These are phyloP conservation scores for Ptychoptera albimana DNA, from an alignment of 2,888 invertebrate species.

Conservation along the genomic window DNA sequence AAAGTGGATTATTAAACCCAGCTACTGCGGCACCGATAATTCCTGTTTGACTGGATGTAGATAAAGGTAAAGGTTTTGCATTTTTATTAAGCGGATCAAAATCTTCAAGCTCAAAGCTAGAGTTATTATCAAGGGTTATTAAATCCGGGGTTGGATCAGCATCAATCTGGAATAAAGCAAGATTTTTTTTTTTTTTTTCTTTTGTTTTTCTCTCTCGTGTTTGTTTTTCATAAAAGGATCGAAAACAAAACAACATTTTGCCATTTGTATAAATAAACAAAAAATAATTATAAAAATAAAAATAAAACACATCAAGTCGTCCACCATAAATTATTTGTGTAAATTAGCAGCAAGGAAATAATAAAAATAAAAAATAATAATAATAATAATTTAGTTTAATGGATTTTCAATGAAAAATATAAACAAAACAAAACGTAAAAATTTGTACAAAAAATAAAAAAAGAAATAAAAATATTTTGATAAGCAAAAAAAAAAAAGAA, in stretches of 20 bases:
- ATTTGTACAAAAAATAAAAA: neutral
- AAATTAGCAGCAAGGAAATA: neutral
- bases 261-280: too few relatives aligned
- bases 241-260: too few relatives aligned
- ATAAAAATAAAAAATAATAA: conserved; percentile 7
- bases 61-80: conserved; percentile 28
- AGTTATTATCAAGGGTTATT: conserved; percentile 49
- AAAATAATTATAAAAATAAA: too few relatives aligned
- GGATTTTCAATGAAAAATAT: conserved; percentile 4
- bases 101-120: conserved; percentile 44
- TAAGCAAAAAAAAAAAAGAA: neutral
- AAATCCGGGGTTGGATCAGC: conserved; percentile 38
- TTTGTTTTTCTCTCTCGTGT: too few relatives aligned
- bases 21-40: conserved; percentile 7
- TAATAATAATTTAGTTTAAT: conserved; percentile 9
- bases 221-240: too few relatives aligned
- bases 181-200: too few relatives aligned
- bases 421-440: neutral
- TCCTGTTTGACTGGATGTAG: conserved; percentile 4
- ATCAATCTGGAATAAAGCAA: conserved; percentile 16
- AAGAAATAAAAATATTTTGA: neutral
- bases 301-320: too few relatives aligned
- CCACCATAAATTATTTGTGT: too few relatives aligned
- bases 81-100: conserved; percentile 44
- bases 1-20: conserved; percentile 30